Evolutionary conservation across 2,888 invertebrate genomes (phyloP).

Genomic region (Panopea generosa): DNA sequence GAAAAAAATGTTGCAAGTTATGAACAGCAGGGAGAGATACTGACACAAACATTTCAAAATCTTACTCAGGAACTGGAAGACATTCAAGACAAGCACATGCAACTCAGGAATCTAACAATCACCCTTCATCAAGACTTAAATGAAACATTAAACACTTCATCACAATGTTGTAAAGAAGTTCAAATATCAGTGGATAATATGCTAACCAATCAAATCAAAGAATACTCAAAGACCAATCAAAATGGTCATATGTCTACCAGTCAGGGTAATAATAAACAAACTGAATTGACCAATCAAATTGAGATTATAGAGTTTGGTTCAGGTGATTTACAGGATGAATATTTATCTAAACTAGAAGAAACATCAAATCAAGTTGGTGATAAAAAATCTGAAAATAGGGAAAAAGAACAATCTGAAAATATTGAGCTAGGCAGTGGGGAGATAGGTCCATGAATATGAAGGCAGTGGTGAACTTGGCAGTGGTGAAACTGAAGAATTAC

Average conservation of each 20-base stretch:
- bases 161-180: slow-evolving; percentile 40
- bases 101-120: slow-evolving; percentile 33
- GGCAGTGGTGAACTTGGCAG: slow-evolving; percentile 58
- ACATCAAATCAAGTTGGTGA: slow-evolving; percentile 33
- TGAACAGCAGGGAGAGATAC: slow-evolving; percentile 19
- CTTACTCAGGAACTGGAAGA: slow-evolving; percentile 37
- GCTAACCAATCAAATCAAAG: slow-evolving; percentile 24
- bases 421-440: slow-evolving; percentile 41
- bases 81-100: slow-evolving; percentile 9
- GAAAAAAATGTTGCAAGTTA: slow-evolving; percentile 56
- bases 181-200: background rate
- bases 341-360: slow-evolving; percentile 47
- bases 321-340: slow-evolving; percentile 49
- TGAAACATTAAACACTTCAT: slow-evolving; percentile 23
- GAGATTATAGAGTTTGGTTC: slow-evolving; percentile 62
- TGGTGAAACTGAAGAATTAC: slow-evolving; percentile 39
- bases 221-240: slow-evolving; percentile 43
- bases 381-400: background rate
- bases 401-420: background rate
- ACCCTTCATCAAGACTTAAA: slow-evolving; percentile 30
- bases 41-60: slow-evolving; percentile 36
- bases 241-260: background rate
- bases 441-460: slow-evolving; percentile 11
- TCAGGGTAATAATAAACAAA: background rate
- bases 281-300: slow-evolving; percentile 31